These are phyloP conservation scores for Columba livia DNA, from an alignment of 2,113 vertebrate genomes.

Conservation along the genomic window DNA sequence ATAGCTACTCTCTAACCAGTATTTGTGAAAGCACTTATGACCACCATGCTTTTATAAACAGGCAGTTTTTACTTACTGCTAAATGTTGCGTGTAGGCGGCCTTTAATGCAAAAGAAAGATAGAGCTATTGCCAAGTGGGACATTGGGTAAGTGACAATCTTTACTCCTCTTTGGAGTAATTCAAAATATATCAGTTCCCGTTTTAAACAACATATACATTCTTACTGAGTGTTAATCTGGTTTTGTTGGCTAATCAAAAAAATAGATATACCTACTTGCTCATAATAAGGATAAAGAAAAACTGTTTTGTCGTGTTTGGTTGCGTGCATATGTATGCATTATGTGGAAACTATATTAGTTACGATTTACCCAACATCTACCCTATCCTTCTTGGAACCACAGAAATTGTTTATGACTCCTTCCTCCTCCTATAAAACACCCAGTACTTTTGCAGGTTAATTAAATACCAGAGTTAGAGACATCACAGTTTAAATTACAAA, in stretches of 20 bases:
- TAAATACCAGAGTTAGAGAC: background rate
- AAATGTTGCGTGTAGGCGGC: background rate
- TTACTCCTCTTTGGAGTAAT: background rate
- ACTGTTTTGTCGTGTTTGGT: background rate
- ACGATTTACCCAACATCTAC: background rate
- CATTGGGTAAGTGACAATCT: background rate
- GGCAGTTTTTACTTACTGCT: background rate
- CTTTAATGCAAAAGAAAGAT: background rate
- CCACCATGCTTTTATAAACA: background rate
- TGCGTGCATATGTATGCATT: background rate
- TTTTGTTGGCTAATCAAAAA: background rate
- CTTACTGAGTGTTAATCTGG: background rate
- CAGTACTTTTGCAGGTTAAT: background rate
- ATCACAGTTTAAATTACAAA: background rate
- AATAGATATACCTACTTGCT: background rate
- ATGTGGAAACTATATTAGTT: background rate
- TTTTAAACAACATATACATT: background rate
- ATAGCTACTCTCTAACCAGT: background rate
- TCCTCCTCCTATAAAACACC: background rate
- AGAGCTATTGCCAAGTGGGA: background rate
- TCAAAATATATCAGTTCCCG: background rate
- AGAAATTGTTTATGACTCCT: background rate
- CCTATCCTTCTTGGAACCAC: background rate
- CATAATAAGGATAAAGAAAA: background rate
- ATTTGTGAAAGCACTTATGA: background rate